Evolutionary conservation across 2,113 vertebrate species (phyloP).

Genomic region (Sphyrna mokarran): DNA sequence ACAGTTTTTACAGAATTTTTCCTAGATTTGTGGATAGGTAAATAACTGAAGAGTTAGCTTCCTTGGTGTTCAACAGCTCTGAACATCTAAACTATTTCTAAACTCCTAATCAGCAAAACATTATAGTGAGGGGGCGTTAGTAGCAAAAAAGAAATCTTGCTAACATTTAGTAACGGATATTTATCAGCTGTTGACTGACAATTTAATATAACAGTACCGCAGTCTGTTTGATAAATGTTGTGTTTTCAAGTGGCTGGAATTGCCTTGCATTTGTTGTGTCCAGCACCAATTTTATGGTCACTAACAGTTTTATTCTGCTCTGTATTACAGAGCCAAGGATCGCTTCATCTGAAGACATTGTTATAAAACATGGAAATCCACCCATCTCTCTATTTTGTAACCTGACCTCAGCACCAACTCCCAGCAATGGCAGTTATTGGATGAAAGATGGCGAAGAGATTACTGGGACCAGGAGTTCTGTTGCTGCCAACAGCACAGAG

Average conservation of each 20-base stretch:
- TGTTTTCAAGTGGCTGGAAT: background rate
- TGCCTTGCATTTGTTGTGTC: background rate
- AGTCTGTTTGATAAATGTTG: background rate
- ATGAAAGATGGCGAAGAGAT: conserved; percentile 86
- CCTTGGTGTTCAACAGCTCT: background rate
- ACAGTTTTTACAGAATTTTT: background rate
- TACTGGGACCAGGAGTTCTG: conserved; percentile 57
- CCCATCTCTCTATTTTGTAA: conserved; percentile 77
- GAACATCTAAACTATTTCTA: background rate
- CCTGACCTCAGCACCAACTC: conserved; percentile 75
- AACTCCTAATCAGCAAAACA: background rate
- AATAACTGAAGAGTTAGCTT: background rate
- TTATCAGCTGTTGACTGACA: background rate
- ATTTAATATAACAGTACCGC: background rate
- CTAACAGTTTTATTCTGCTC: conserved; percentile 41
- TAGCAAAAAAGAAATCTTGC: background rate
- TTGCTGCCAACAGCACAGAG: conserved; percentile 56
- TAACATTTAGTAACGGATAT: background rate
- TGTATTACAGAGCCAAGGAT: conserved; percentile 86
- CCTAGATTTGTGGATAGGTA: background rate
- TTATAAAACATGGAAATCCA: conserved; percentile 50
- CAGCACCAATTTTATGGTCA: background rate
- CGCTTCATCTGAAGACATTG: conserved; percentile 74
- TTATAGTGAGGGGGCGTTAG: background rate
- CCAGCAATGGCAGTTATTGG: conserved; percentile 78